These are phyloP conservation scores for Orthosia cruda DNA, from an alignment of 2,888 invertebrate species.

Conservation along the genomic window DNA sequence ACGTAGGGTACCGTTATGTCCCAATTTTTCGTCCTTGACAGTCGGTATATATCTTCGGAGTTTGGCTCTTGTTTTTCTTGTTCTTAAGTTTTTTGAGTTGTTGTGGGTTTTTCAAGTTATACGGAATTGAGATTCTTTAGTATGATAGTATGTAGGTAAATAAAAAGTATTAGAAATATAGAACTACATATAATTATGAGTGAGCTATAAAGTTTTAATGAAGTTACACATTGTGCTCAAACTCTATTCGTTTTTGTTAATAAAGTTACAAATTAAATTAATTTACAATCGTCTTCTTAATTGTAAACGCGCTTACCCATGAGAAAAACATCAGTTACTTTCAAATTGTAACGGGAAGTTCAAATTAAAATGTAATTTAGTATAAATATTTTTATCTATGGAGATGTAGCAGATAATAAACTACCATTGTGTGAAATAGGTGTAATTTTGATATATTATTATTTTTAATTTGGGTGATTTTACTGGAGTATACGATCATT, in stretches of 20 bases:
- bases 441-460: constrained; percentile 22
- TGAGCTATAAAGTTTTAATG: neutral
- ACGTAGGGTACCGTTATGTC: constrained; percentile 83
- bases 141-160: too few species aligned
- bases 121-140: neutral
- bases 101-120: constrained; percentile 5
- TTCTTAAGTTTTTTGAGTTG: constrained; percentile 17
- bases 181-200: neutral
- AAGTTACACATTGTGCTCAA: neutral
- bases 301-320: constrained; percentile 30
- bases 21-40: constrained; percentile 84
- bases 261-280: constrained; percentile 21
- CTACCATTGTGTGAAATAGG: constrained; percentile 12
- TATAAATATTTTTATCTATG: neutral
- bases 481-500: neutral
- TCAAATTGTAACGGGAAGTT: constrained; percentile 25
- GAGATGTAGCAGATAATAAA: constrained; percentile 41
- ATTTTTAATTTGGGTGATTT: neutral
- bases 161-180: too few species aligned
- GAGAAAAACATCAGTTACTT: constrained; percentile 45
- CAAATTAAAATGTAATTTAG: constrained; percentile 53
- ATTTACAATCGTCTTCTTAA: constrained; percentile 35
- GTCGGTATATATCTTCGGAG: constrained; percentile 70
- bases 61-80: constrained; percentile 53
- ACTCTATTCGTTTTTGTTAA: neutral